phyloP scores from a whole-genome alignment of 2,113 vertebrate species.

The Epinephelus fuscoguttatus region DNA sequence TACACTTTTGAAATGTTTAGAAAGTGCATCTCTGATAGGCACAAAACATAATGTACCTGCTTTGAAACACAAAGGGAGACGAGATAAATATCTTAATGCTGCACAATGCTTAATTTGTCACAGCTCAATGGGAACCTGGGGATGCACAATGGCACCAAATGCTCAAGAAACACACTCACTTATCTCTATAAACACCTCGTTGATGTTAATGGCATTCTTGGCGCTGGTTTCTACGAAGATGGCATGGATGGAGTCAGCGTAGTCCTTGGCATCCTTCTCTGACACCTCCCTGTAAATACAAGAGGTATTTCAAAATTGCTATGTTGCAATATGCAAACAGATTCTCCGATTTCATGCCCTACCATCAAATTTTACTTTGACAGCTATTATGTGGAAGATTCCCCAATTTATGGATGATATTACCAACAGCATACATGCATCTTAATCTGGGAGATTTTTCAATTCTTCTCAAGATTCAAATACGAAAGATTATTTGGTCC shows the following conservation, averaged over 20 bases:
- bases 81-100: slow-evolving; percentile 3
- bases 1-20: not conserved
- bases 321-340: slow-evolving; percentile 26
- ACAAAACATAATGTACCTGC: not conserved
- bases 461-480: not conserved
- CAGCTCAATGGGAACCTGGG: not conserved
- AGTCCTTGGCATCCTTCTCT: slow-evolving; percentile 98
- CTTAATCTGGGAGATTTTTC: not conserved
- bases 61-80: slow-evolving; percentile 8
- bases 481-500: not conserved
- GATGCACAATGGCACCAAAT: not conserved
- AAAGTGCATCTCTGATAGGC: not conserved
- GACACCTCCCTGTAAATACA: slow-evolving; percentile 91
- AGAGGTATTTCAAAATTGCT: slow-evolving; percentile 17
- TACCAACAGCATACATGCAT: not conserved
- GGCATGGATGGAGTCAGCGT: slow-evolving; percentile 97
- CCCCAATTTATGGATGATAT: not conserved
- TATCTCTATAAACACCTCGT: slow-evolving; percentile 99
- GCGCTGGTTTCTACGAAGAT: slow-evolving; percentile 99
- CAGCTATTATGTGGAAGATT: not conserved
- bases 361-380: slow-evolving; percentile 9
- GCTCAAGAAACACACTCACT: slow-evolving; percentile 89
- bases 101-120: slow-evolving; percentile 19
- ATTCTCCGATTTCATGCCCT: slow-evolving; percentile 11
- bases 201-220: slow-evolving; percentile 99